Conservation (phyloP, 2,888 invertebrate genomes). For the Caenorhabditis uteleia region DNA sequence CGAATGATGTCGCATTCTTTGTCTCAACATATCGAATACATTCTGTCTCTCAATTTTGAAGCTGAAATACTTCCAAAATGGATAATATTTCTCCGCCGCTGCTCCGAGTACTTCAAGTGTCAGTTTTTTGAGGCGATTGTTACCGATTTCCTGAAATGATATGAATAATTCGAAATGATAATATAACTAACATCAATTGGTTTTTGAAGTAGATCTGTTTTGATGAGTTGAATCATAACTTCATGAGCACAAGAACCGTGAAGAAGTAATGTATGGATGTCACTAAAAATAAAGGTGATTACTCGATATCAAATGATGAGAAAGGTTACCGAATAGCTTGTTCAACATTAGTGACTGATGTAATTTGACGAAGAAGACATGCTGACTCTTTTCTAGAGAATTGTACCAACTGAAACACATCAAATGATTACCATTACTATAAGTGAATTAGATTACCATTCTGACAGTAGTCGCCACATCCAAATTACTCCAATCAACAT, state of each 20-base stretch:
- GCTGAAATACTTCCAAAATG: slow-evolving; percentile 33
- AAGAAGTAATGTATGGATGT: slow-evolving; percentile 28
- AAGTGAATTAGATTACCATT: slow-evolving; percentile 10
- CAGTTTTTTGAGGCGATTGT: slow-evolving; percentile 26
- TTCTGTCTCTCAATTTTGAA: slow-evolving; percentile 26
- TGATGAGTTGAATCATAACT: slow-evolving; percentile 18
- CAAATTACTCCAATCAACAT: slow-evolving; percentile 34
- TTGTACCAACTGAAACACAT: slow-evolving; percentile 20
- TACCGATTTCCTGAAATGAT: slow-evolving; percentile 28
- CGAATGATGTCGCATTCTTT: slow-evolving; percentile 6
- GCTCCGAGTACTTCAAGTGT: slow-evolving; percentile 20
- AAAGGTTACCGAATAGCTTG: slow-evolving; percentile 16
- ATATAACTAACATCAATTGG: slow-evolving; percentile 20
- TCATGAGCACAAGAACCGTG: slow-evolving; percentile 29
- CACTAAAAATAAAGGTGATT: slow-evolving; percentile 3
- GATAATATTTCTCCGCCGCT: slow-evolving; percentile 30
- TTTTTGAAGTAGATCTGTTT: slow-evolving; percentile 24
- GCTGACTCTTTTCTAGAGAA: slow-evolving; percentile 33
- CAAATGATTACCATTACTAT: background rate
- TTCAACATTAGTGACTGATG: slow-evolving; percentile 33
- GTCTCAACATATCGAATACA: slow-evolving; percentile 26
- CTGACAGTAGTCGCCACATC: slow-evolving; percentile 33
- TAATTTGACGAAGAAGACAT: slow-evolving; percentile 27
- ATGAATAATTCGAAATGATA: background rate
- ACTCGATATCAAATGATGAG: background rate